Evolutionary conservation across 1,140 invertebrate genomes (phyloP).

Genomic region (Leptonema lineaticorne): DNA sequence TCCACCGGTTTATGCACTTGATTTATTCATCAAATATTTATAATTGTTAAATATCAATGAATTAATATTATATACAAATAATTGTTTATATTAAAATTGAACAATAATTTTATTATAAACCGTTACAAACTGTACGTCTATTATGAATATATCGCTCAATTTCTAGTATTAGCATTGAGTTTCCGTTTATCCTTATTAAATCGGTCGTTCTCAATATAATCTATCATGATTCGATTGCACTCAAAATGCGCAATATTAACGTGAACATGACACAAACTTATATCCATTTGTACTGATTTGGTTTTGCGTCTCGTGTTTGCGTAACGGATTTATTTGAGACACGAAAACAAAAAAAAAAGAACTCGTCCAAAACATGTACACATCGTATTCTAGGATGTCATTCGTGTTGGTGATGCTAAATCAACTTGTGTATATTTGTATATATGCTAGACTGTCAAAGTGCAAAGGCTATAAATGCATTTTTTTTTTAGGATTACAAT

Average conservation of each 20-base stretch:
- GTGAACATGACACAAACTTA: background rate
- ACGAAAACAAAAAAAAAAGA: no score
- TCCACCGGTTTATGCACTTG: background rate
- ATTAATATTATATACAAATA: background rate
- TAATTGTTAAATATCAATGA: slow-evolving; percentile 1
- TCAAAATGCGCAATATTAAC: background rate
- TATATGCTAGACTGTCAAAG: background rate
- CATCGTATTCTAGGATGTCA: no score
- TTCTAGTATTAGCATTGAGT: no score
- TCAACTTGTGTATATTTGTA: background rate
- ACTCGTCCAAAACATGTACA: no score
- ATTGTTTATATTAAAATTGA: background rate
- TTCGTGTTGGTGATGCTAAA: background rate
- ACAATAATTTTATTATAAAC: no score
- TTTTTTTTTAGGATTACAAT: background rate
- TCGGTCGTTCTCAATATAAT: no score
- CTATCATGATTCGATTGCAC: no score
- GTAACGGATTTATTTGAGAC: background rate
- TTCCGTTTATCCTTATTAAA: no score
- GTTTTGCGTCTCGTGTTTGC: background rate
- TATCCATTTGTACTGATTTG: background rate
- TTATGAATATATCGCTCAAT: background rate
- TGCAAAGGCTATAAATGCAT: no score
- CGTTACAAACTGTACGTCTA: no score
- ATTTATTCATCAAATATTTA: background rate